Base-by-base conservation (phyloP, 2,113 vertebrate species). In the Aleadryas rufinucha region DNA sequence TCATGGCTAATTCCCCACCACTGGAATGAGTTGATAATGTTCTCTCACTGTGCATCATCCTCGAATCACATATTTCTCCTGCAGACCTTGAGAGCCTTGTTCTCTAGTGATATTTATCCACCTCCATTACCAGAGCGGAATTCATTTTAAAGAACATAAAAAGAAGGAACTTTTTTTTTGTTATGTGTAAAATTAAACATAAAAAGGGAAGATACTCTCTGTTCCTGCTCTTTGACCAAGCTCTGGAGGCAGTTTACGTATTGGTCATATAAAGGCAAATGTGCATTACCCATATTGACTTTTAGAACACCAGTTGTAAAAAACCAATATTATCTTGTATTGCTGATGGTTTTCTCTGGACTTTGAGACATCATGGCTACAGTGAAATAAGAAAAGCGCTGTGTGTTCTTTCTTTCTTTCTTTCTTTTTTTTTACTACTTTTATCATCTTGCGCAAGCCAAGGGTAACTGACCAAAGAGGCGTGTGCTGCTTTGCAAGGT, bases 391-490 rank as follows among this genome's bases (percentile, higher is more conserved):
- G 60, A 26, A 92, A 94, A 93, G 57, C 1, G 28, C 89, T 91
- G 23, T 88, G 49, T 91, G 87, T 86, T 88, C 76, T 54, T 87
- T 61, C 39, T 39, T 50, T 45, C 16, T 24, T 60, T 12, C 18
- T 42, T n/a, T n/a, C n/a, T 79, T 47, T 74, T 95, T 53, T 33
- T 69, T 53, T 11, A 61, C 47, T 77, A 37, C 63, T 77, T 95
- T 91, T 94, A 71, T 96, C 53, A 37, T 91, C 77, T 93, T 79
- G 56, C 1, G 2, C 92, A 83, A 93, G 90, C 96, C 93, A 96
- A 97, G 95, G 86, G 84, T 95, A 96, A 95, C 96, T 95, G 93
- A 96, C 94, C 93, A 84, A 61, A 92, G 87, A 96, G 96, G 90
- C 89, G 82, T 96, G 52, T 95, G 90, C 96, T 95, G 86, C 93